Conservation (phyloP, 2,113 vertebrate genomes). For the Dicrurus megarhynchus region DNA sequence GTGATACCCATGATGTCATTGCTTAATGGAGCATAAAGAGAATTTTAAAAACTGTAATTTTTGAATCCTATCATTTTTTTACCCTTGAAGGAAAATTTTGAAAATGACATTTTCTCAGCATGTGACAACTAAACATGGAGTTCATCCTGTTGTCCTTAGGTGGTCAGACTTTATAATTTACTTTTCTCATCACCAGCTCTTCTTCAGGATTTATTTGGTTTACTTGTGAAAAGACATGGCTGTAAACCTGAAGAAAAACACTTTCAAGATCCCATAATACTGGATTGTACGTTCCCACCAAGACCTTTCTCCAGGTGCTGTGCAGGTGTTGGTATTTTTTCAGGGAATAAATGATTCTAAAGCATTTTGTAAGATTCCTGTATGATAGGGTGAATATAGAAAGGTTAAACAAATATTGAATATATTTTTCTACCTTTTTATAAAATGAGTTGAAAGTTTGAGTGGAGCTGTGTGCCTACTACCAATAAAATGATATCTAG, state of each 20-base stretch:
- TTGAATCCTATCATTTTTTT: background rate
- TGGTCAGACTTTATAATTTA: background rate
- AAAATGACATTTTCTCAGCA: background rate
- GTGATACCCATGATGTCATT: constrained; percentile 71
- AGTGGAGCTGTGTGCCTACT: background rate
- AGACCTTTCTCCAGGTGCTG: constrained; percentile 13
- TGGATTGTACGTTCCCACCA: background rate
- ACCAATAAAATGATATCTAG: background rate
- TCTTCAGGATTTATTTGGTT: constrained; percentile 26
- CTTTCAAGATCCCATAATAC: background rate
- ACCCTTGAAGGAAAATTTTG: background rate
- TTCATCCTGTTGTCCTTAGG: background rate
- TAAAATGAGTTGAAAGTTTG: constrained; percentile 47
- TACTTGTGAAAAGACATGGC: background rate
- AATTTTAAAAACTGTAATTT: background rate
- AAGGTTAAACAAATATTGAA: constrained; percentile 63
- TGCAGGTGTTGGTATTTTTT: constrained; percentile 29
- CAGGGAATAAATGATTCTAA: constrained; percentile 28
- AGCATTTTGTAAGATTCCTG: constrained; percentile 56
- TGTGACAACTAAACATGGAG: background rate
- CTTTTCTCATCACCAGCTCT: constrained; percentile 19
- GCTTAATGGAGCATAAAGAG: constrained; percentile 47
- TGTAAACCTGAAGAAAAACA: constrained; percentile 42
- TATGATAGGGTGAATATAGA: constrained; percentile 35
- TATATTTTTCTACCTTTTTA: constrained; percentile 79